These are phyloP conservation scores for Palythoa caribaeorum DNA, from an alignment of 92 coral and sea anemone genomes.

Conservation along the genomic window DNA sequence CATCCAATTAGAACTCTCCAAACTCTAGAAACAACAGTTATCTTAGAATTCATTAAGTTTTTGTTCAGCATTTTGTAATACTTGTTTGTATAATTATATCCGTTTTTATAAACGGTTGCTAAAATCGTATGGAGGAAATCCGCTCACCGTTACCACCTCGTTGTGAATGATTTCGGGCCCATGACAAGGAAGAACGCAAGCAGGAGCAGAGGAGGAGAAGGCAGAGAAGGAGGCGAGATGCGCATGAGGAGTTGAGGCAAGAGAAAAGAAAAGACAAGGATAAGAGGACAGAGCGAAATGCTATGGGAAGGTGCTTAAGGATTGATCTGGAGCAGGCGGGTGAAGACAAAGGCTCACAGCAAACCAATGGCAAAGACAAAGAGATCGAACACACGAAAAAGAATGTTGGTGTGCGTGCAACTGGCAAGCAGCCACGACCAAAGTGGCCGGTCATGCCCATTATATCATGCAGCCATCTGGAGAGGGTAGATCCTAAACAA, in stretches of 20 bases:
- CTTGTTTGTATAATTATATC: not conserved
- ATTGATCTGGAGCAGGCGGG: conserved; percentile 17
- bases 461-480: conserved; percentile 20
- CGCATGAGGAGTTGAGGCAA: conserved; percentile 5
- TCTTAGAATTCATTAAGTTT: conserved; percentile 4
- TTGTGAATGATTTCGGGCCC: conserved; percentile 9
- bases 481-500: not conserved
- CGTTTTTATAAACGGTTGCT: conserved; percentile 10
- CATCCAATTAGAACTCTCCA: conserved; percentile 6
- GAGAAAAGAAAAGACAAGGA: conserved; percentile 22
- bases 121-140: conserved; percentile 4
- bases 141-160: conserved; percentile 15
- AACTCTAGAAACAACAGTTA: not conserved
- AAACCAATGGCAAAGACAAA: conserved; percentile 16
- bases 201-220: not conserved
- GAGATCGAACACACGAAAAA: not conserved
- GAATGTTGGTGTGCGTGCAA: conserved; percentile 23
- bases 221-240: conserved; percentile 8
- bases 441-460: conserved; percentile 24
- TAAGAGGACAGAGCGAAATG: conserved; percentile 15
- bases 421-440: conserved; percentile 9
- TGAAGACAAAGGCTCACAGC: not conserved
- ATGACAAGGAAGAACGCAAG: not conserved
- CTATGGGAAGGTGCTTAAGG: conserved; percentile 9
- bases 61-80: conserved; percentile 14